Base-by-base conservation (phyloP, 2,888 invertebrate genomes). In the Magallana nippona region DNA sequence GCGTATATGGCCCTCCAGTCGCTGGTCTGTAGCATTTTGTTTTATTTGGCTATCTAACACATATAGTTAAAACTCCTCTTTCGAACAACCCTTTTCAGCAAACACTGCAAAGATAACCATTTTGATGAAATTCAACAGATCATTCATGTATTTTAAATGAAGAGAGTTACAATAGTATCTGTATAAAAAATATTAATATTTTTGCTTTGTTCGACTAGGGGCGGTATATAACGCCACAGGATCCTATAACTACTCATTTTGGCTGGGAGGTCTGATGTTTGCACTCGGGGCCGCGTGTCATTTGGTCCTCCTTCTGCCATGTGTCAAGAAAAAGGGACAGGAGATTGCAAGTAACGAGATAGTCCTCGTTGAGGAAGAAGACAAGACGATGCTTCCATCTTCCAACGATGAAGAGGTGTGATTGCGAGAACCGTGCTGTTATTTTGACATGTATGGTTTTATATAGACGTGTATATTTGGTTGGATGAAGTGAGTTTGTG, bases 261-360 rank as follows among this genome's bases (percentile, higher is more conserved):
- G 96, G 93, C 97, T 98, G 95, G 98, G 98, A 2, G 98, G 98
- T 3, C 96, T 95, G 0, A 96, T 98, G 94, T 97, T 99, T 95
- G 95, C 97, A 55, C 94, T 97, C 11, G 96, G 98, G 15, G 97
- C 98, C 0, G 91, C 97, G 22, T 97, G 98, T 32, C 98, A 98
- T 90, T 95, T 94, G 87, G 84, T 94, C 71, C 88, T 94, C 3
- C 91, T 91, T 78, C 82, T 92, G 15, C 93, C 93, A 8, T 92
- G 90, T 87, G 86, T 93, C 79, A 87, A 87, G 27, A 78, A 55
- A 63, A 81, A 60, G 32, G 27, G 57, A 62, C 79, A 82, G 32
- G 27, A 77, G n/a, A 55, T 27, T 1, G 71, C 63, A 44, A 19
- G 22, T 55, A 32, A 22, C 32, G 71, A 83, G 71, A 63, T 63